Percentiles rank a stretch among this genome's conserved stretches.
Conservation (phyloP, 2,888 invertebrate species). For the Drosophila picticornis region DNA sequence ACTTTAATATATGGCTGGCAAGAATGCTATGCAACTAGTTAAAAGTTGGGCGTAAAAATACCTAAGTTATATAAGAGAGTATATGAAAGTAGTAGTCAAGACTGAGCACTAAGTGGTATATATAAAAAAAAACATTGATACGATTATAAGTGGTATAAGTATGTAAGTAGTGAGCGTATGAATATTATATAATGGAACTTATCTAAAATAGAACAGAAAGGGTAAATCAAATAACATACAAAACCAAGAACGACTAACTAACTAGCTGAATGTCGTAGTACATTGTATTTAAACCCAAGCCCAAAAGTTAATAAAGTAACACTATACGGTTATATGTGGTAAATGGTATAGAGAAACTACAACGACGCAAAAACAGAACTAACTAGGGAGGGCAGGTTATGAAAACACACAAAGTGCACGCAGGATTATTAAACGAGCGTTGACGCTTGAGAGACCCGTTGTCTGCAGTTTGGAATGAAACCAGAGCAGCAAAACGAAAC, state of each 20-base stretch:
- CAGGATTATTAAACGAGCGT: constrained; percentile 65
- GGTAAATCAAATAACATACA: constrained; percentile 14
- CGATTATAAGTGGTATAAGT: constrained; percentile 40
- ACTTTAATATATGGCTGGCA: constrained; percentile 44
- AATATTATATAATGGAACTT: constrained; percentile 23
- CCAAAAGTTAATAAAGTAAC: constrained; percentile 30
- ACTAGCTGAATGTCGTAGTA: constrained; percentile 16
- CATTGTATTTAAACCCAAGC: constrained; percentile 24
- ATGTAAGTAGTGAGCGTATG: constrained; percentile 40
- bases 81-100: constrained; percentile 65
- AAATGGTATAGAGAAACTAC: constrained; percentile 29
- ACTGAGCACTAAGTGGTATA: constrained; percentile 62
- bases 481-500: constrained; percentile 53
- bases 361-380: constrained; percentile 33
- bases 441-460: constrained; percentile 29
- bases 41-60: constrained; percentile 47
- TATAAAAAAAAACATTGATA: constrained; percentile 30
- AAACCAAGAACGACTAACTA: constrained; percentile 25
- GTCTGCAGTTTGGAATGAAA: constrained; percentile 14
- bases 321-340: constrained; percentile 7
- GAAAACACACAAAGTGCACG: constrained; percentile 65
- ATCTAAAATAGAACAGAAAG: constrained; percentile 16
- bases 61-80: constrained; percentile 63
- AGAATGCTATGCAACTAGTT: constrained; percentile 38
- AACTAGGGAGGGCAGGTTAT: constrained; percentile 68